Base-by-base conservation (phyloP, 2,797 vertebrate genomes). In the Ptychadena robeensis region DNA sequence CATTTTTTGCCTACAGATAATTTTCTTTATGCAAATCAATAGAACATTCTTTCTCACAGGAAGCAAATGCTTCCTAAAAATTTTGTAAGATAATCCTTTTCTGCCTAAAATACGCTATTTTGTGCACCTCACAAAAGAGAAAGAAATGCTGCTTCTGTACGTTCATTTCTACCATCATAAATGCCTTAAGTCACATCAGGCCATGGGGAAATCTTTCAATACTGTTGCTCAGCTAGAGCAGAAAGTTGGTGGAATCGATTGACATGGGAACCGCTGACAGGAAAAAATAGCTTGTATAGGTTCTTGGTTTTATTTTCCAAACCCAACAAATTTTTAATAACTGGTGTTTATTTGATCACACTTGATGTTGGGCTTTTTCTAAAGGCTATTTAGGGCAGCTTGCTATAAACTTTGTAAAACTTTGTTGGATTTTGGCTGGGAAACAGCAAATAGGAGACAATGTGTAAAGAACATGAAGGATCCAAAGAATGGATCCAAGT, bases 21-120 rank as follows among this genome's bases (percentile, higher is more conserved):
- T 32, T 80, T 80, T 80, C 59, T 80, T 79, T 35, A 70, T 37
- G 28, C 22, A 44, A 80, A 80, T 80, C 68, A 80, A 80, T 72
- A 80, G 31, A 12, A 71, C 72, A 22, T 72, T 31, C 53, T 71
- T 10, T 38, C 34, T 40, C 78, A 71, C 67, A 38, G 68, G 38
- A 80, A 67, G 59, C 34, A 80, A 32, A 80, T 38, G 44, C 78
- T 63, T 64, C 63, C 61, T 66, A n/a, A 77, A 77, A 6, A 64
- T 66, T 48, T 25, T 44, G 59, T 61, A 32, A 32, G 31, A 25
- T 14, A 37, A 28, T 38, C 15, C 0, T 7, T 40, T 63, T 48
- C 15, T 22, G 22, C 44, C 44, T 11, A 53, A n/a, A 1, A 22
- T 22, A 53, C 44, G 22, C 15, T 53, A 53, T 53, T 53, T 53